Conservation (phyloP, 2,113 vertebrate genomes). For the Gallinago media region DNA sequence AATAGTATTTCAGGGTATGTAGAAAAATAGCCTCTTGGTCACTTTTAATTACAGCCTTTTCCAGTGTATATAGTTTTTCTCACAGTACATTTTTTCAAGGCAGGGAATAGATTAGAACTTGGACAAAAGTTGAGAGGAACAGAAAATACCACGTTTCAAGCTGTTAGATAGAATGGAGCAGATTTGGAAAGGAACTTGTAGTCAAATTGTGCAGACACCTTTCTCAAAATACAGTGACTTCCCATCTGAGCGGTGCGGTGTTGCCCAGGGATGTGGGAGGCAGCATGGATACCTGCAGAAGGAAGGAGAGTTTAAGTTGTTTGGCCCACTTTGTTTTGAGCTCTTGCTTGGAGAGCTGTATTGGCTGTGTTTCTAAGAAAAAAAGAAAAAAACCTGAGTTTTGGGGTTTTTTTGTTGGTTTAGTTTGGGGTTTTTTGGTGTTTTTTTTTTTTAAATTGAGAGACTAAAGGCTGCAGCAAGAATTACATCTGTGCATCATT, state of each 20-base stretch:
- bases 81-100: background rate
- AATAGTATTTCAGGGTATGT: background rate
- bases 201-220: background rate
- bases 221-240: background rate
- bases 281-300: background rate
- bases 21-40: background rate
- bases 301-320: background rate
- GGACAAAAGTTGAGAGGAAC: background rate
- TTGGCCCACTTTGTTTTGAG: background rate
- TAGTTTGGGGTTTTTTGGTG: background rate
- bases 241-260: background rate
- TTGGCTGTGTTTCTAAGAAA: background rate
- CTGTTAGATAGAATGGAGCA: background rate
- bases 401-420: background rate
- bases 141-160: background rate
- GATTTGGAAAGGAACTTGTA: background rate
- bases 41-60: background rate
- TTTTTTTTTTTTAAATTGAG: background rate
- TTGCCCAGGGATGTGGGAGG: background rate
- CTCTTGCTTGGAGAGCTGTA: background rate
- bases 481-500: background rate
- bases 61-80: background rate
- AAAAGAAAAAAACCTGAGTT: background rate
- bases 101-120: background rate
- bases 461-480: background rate